These are phyloP conservation scores for Remorina albescens DNA, from an alignment of 2,797 vertebrate species.

Conservation along the genomic window DNA sequence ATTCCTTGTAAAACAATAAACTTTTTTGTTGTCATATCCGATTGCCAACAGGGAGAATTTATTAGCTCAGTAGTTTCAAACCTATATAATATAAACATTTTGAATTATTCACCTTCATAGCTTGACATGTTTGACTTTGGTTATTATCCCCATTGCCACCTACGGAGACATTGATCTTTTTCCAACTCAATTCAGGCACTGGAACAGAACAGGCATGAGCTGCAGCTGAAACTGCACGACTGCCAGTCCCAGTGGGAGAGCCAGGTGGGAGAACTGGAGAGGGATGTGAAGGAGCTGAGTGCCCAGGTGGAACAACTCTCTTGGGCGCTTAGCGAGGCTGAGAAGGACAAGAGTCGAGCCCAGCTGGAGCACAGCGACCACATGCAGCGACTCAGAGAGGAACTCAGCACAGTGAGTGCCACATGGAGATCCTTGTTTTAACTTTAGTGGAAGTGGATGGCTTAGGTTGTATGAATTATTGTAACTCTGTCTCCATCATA, in stretches of 20 bases:
- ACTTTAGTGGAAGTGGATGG: background rate
- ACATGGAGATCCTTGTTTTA: background rate
- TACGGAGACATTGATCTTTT: background rate
- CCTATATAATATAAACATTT: background rate
- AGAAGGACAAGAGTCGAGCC: conserved; percentile 74
- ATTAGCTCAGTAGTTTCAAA: background rate
- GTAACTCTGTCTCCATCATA: background rate
- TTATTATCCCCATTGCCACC: background rate
- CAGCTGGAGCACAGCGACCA: conserved; percentile 76
- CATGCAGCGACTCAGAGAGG: conserved; percentile 75
- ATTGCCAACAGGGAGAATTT: background rate
- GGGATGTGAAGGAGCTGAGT: conserved; percentile 80
- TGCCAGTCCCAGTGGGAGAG: conserved; percentile 83
- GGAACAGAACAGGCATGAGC: conserved; percentile 83
- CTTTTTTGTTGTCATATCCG: background rate
- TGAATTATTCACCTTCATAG: background rate
- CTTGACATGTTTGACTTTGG: background rate
- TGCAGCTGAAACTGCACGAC: conserved; percentile 82
- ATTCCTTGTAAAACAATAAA: conserved; percentile 10
- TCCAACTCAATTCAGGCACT: conserved; percentile 72
- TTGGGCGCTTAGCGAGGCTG: conserved; percentile 69
- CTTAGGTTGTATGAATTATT: background rate
- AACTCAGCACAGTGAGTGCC: conserved; percentile 82
- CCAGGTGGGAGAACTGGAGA: conserved; percentile 86
- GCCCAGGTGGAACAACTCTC: conserved; percentile 77